Percentiles rank a stretch among this genome's conserved stretches.
Evolutionary conservation across 1,140 invertebrate genomes (phyloP).

Genomic region (Ptiloglossa arizonensis): DNA sequence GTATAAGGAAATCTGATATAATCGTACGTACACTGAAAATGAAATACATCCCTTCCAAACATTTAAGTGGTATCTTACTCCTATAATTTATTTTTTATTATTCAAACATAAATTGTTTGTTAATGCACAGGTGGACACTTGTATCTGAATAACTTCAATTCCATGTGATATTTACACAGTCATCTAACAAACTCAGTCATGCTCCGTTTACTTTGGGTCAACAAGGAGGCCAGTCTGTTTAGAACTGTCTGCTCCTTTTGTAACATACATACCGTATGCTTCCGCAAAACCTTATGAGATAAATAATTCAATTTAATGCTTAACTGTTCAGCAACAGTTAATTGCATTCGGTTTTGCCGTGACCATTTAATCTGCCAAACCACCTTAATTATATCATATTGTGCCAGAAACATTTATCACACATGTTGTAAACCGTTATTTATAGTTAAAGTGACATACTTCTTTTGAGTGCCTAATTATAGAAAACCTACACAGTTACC

Average conservation of each 20-base stretch:
- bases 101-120: neutral
- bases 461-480: neutral
- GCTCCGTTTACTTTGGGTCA: conserved; percentile 72
- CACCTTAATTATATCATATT: no score
- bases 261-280: neutral
- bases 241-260: conserved; percentile 28
- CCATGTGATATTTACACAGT: conserved; percentile 61
- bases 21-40: neutral
- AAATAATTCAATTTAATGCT: neutral
- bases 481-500: neutral
- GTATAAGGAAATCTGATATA: neutral
- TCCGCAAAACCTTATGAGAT: neutral
- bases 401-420: neutral
- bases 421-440: neutral
- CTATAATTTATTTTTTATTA: conserved; percentile 26
- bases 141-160: conserved; percentile 38
- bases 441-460: neutral
- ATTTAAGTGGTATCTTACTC: neutral
- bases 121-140: neutral
- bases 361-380: no score
- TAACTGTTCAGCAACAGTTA: neutral
- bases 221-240: conserved; percentile 56
- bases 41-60: neutral
- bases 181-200: conserved; percentile 68
- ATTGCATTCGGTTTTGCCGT: no score